Evolutionary conservation across 2,113 vertebrate genomes (phyloP).

Genomic region (Forbesichthys agassizii): DNA sequence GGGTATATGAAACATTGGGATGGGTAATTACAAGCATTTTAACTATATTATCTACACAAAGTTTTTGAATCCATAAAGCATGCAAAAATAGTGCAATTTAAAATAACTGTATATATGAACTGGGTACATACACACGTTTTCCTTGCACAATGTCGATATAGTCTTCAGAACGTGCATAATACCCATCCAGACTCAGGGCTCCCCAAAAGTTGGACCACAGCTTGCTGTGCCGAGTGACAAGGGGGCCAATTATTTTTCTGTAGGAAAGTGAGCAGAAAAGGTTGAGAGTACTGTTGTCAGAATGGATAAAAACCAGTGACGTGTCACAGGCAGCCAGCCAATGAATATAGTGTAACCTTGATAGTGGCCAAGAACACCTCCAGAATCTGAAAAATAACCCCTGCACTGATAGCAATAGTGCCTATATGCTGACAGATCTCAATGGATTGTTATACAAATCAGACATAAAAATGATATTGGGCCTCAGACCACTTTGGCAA

Average conservation of each 20-base stretch:
- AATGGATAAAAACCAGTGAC: constrained; percentile 46
- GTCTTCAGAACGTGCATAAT: constrained; percentile 96
- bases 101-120: too few relatives aligned
- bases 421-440: constrained; percentile 27
- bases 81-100: too few relatives aligned
- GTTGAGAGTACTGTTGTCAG: constrained; percentile 49
- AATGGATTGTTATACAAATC: constrained; percentile 15
- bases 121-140: constrained; percentile 88
- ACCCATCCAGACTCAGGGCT: constrained; percentile 92
- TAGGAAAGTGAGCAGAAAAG: constrained; percentile 36
- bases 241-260: constrained; percentile 94
- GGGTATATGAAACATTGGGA: too few relatives aligned
- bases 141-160: constrained; percentile 96
- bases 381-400: constrained; percentile 24
- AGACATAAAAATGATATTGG: constrained; percentile 1
- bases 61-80: too few relatives aligned
- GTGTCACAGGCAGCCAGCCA: constrained; percentile 37
- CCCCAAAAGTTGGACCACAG: constrained; percentile 99
- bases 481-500: not conserved
- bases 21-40: too few relatives aligned
- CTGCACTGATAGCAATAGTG: constrained; percentile 16
- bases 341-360: constrained; percentile 27
- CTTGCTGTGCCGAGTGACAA: constrained; percentile 92
- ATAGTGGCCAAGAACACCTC: constrained; percentile 13
- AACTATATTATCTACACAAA: too few relatives aligned